Evolutionary conservation across 2,113 vertebrate genomes (phyloP).

Genomic region (Philantomba maxwellii): DNA sequence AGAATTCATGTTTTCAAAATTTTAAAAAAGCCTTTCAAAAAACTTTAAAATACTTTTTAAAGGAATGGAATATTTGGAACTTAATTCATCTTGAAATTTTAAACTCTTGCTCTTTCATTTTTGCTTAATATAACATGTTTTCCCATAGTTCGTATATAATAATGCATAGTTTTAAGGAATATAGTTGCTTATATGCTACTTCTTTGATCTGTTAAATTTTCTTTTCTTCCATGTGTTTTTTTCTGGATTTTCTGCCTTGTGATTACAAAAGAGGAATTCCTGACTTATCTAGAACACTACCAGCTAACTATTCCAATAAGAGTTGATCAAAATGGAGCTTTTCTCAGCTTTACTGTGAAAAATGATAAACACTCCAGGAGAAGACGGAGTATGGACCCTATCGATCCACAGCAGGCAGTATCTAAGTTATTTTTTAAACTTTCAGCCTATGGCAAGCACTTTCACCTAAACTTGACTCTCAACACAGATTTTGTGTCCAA

Average conservation of each 20-base stretch:
- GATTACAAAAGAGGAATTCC: conserved; percentile 96
- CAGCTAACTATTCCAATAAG: conserved; percentile 95
- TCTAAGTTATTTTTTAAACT: conserved; percentile 96
- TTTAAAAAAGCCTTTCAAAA: neutral
- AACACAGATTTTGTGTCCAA: conserved; percentile 96
- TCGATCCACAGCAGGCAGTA: conserved; percentile 84
- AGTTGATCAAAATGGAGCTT: conserved; percentile 94
- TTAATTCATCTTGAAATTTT: conserved; percentile 27
- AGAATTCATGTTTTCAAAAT: conserved; percentile 21
- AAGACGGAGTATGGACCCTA: conserved; percentile 85
- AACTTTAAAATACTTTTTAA: conserved; percentile 33
- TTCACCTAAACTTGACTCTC: conserved; percentile 97
- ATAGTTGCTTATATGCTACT: conserved; percentile 74
- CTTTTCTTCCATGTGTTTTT: conserved; percentile 79
- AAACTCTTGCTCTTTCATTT: conserved; percentile 19
- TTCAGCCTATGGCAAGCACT: conserved; percentile 98
- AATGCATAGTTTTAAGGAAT: conserved; percentile 54
- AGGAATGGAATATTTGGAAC: neutral
- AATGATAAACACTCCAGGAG: conserved; percentile 89
- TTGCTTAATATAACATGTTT: conserved; percentile 35
- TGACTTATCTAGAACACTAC: conserved; percentile 98
- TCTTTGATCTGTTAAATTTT: conserved; percentile 81
- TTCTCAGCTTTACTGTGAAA: conserved; percentile 98
- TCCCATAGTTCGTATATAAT: neutral
- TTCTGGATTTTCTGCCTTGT: conserved; percentile 80